Evolutionary conservation across 2,888 invertebrate species (phyloP).

Genomic region (Ptychoptera contaminata): DNA sequence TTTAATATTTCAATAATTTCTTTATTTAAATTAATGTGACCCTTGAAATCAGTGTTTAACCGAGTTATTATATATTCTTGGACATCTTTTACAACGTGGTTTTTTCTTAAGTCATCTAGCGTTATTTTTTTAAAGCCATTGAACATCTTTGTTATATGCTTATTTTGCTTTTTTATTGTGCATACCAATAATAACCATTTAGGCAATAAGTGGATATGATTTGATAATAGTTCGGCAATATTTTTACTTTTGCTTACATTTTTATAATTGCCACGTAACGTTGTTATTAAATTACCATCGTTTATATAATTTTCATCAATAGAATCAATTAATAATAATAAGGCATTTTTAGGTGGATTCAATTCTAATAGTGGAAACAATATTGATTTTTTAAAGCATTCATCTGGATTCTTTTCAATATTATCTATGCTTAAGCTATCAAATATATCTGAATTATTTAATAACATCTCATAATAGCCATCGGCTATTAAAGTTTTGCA

Average conservation of each 20-base stretch:
- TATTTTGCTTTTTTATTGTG: slow-evolving; percentile 73
- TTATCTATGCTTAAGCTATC: slow-evolving; percentile 65
- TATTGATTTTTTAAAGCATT: slow-evolving; percentile 76
- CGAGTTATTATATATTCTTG: slow-evolving; percentile 87
- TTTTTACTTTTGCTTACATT: slow-evolving; percentile 38
- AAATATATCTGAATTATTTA: slow-evolving; percentile 66
- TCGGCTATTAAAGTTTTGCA: slow-evolving; percentile 53
- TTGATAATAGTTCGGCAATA: slow-evolving; percentile 70
- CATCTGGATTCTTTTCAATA: slow-evolving; percentile 77
- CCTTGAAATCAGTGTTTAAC: slow-evolving; percentile 74
- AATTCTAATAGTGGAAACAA: slow-evolving; percentile 76
- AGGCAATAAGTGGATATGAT: slow-evolving; percentile 81
- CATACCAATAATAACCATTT: slow-evolving; percentile 85
- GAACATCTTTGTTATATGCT: slow-evolving; percentile 66
- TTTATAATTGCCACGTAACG: slow-evolving; percentile 27
- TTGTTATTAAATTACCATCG: slow-evolving; percentile 37
- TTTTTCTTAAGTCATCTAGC: slow-evolving; percentile 76
- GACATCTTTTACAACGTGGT: slow-evolving; percentile 84
- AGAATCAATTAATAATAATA: slow-evolving; percentile 80
- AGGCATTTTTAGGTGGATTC: slow-evolving; percentile 68
- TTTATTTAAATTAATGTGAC: slow-evolving; percentile 74
- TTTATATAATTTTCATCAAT: slow-evolving; percentile 66
- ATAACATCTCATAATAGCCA: slow-evolving; percentile 62
- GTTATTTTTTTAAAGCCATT: slow-evolving; percentile 82
- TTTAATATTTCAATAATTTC: slow-evolving; percentile 91